These are phyloP conservation scores for Zygogramma bicolorata DNA, from an alignment of 2,888 invertebrate species.

Conservation along the genomic window DNA sequence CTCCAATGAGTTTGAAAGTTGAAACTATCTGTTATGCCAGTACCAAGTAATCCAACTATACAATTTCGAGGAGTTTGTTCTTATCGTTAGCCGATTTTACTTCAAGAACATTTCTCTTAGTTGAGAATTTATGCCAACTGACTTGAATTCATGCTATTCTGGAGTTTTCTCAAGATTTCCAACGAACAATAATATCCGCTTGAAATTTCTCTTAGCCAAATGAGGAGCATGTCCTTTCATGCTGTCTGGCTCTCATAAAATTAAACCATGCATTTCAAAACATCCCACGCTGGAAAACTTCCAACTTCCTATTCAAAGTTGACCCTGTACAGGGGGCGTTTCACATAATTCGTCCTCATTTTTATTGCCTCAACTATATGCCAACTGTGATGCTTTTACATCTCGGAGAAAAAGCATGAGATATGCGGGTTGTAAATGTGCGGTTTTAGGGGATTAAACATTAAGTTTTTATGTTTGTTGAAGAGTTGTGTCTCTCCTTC, in stretches of 20 bases:
- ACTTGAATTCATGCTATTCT: not conserved
- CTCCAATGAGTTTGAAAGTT: too few relatives aligned
- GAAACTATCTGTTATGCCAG: too few relatives aligned
- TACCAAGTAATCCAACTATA: too few relatives aligned
- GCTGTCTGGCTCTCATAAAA: not conserved
- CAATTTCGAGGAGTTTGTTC: too few relatives aligned
- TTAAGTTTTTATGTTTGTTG: not conserved
- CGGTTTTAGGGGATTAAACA: conserved; percentile 17
- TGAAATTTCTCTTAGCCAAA: not conserved
- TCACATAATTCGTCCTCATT: not conserved
- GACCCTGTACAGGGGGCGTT: conserved; percentile 16
- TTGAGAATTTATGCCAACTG: not conserved
- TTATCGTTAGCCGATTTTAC: too few relatives aligned
- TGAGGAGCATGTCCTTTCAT: not conserved
- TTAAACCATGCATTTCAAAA: not conserved
- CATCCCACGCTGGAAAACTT: conserved; percentile 13
- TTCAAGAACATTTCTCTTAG: too few relatives aligned
- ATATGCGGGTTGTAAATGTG: conserved; percentile 4
- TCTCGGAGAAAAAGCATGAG: not conserved
- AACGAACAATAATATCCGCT: not conserved
- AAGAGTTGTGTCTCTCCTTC: not conserved
- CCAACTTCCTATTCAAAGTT: conserved; percentile 21
- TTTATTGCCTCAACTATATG: conserved; percentile 17
- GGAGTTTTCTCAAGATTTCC: not conserved
- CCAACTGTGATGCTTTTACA: conserved; percentile 16